Evolutionary conservation across 2,113 vertebrate genomes (phyloP), one percentile per base, ranked within the genome.

Genomic region (Macquaria australasica): DNA sequence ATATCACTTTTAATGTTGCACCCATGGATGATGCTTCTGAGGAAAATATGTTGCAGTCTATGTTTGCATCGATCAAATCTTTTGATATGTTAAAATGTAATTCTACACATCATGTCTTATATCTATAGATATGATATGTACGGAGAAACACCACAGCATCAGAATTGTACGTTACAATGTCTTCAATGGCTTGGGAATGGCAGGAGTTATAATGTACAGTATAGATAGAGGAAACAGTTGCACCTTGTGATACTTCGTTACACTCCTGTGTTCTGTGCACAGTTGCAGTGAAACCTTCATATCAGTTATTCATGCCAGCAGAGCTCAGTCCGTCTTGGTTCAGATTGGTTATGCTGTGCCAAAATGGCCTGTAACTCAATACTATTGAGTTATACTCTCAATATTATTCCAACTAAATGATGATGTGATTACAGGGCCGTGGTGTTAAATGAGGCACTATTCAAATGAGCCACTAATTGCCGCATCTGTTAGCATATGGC

Each of bases 381-480:
- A 68, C 72, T 63, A 80, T 86, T 80, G 84, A 89, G 84, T 83
- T 45, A 81, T 64, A 66, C 71, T 76, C 76, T 87, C 83, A 75
- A 83, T 90, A 82, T 89, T 89, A 81, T 79, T 74, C 74, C 72
- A 76, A 81, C 84, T 86, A 87, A 88, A 89, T 85, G 77, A 95
- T 96, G 91, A 94, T 96, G 94, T 97, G 95, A 97, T 97, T 97
- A 97, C 92, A 95, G 93, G 93, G 95, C 95, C 79, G 12, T 91
- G 86, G 95, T 95, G 96, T 96, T 97, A 97, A 98, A 97, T 95
- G 96, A 97, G 95, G 90, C 96, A 82, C 90, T 94, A 95, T 97
- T 97, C 95, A 97, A 97, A 97, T 96, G 94, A 97, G 96, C 94
- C 94, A 89, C 96, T 97, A 95, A 97, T 98, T 98, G 97, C 93